These are phyloP conservation scores for Botrylloides violaceus DNA, from an alignment of 23 tunicate species.

Conservation along the genomic window DNA sequence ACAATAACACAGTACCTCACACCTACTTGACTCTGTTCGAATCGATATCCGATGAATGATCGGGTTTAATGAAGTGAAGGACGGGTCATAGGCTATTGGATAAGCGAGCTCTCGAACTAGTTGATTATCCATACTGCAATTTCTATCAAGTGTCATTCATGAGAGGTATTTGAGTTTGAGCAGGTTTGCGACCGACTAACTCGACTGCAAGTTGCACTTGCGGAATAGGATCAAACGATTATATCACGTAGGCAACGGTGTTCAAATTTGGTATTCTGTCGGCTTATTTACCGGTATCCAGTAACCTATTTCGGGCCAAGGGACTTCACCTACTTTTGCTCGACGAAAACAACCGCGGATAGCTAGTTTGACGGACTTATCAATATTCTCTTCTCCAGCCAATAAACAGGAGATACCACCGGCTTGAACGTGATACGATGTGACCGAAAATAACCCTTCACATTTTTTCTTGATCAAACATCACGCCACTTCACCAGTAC, in stretches of 20 bases:
- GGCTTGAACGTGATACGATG: not conserved
- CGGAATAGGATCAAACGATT: too few species aligned
- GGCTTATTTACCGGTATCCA: not conserved
- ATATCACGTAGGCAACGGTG: too few species aligned
- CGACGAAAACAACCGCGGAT: too few species aligned
- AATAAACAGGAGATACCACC: not conserved
- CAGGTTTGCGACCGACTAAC: too few species aligned
- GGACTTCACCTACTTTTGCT: not conserved
- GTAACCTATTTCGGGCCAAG: not conserved
- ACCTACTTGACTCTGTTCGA: not conserved
- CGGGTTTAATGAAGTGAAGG: not conserved
- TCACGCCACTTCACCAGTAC: not conserved
- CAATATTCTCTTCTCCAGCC: not conserved
- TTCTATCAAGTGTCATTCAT: not conserved
- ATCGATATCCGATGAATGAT: not conserved
- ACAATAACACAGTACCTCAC: not conserved
- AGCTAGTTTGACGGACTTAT: too few species aligned
- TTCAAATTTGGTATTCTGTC: not conserved
- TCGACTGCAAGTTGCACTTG: too few species aligned
- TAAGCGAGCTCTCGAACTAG: not conserved
- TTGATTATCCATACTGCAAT: not conserved
- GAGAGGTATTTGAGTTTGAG: too few species aligned
- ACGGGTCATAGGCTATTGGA: not conserved
- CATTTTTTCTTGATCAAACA: not conserved
- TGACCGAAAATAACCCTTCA: conserved; percentile 1